A percentile compares a stretch with the other conserved stretches of the same genome.
These are phyloP conservation scores for Deroplatys truncata DNA, from an alignment of 2,888 invertebrate genomes.

Conservation along the genomic window DNA sequence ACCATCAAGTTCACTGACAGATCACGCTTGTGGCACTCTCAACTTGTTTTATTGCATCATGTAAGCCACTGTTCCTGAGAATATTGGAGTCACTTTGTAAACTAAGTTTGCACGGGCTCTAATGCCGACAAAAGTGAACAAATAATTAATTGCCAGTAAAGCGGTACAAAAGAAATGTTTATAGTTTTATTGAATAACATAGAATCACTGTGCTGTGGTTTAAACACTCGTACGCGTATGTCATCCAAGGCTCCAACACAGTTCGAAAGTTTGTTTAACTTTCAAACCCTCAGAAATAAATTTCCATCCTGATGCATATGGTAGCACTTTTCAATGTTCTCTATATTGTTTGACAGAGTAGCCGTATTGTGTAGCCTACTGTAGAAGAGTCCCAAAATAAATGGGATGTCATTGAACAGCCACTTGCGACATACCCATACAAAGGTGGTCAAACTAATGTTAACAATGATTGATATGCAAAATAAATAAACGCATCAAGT, in stretches of 20 bases:
- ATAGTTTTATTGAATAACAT: background rate
- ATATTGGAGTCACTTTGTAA: background rate
- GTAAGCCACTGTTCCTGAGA: background rate
- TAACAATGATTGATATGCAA: background rate
- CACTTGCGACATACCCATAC: background rate
- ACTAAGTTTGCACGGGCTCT: background rate
- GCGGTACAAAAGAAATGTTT: background rate
- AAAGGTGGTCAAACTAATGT: background rate
- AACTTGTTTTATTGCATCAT: background rate
- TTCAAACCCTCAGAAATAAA: background rate
- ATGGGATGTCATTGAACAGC: background rate
- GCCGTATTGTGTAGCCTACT: background rate
- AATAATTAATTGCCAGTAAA: background rate
- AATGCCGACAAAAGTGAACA: background rate
- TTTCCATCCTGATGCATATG: background rate
- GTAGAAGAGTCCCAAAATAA: background rate
- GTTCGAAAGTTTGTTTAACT: background rate
- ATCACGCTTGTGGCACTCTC: background rate
- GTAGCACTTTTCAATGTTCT: background rate
- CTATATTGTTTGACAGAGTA: background rate
- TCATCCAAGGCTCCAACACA: background rate
- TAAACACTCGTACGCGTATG: background rate
- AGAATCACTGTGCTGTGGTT: background rate
- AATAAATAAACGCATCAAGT: background rate
- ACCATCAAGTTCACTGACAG: background rate